Evolutionary conservation across 2,797 vertebrate genomes (phyloP).

Genomic region (Onychomys arenicola): DNA sequence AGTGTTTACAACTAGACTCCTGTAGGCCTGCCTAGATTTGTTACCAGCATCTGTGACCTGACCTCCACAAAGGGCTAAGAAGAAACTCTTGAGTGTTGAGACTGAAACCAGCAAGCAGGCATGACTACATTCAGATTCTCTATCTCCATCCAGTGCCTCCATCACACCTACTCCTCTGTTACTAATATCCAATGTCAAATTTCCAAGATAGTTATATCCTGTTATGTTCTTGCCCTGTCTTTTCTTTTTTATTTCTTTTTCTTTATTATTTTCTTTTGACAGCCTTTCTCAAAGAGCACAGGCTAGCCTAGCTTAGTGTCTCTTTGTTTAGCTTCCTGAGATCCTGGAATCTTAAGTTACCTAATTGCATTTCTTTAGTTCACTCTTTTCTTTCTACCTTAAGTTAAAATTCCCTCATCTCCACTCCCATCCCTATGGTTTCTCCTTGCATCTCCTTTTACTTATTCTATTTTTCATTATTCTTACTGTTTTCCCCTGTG

Average conservation of each 20-base stretch:
- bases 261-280: not conserved
- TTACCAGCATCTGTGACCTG: not conserved
- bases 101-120: not conserved
- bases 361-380: not conserved
- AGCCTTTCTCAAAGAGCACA: not conserved
- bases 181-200: not conserved
- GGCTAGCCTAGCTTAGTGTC: not conserved
- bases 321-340: not conserved
- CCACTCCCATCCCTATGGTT: not conserved
- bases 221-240: not conserved
- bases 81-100: not conserved
- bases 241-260: not conserved
- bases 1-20: not conserved
- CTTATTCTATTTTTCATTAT: not conserved
- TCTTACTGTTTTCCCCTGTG: not conserved
- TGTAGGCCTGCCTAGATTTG: not conserved
- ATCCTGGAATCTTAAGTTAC: not conserved
- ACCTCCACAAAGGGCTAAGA: not conserved
- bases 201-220: not conserved
- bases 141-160: not conserved
- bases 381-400: not conserved
- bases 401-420: not conserved
- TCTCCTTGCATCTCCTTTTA: not conserved
- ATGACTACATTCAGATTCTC: not conserved
- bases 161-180: not conserved